Base-by-base conservation (phyloP, 2,113 vertebrate species). In the Sclerurus mexicanus region DNA sequence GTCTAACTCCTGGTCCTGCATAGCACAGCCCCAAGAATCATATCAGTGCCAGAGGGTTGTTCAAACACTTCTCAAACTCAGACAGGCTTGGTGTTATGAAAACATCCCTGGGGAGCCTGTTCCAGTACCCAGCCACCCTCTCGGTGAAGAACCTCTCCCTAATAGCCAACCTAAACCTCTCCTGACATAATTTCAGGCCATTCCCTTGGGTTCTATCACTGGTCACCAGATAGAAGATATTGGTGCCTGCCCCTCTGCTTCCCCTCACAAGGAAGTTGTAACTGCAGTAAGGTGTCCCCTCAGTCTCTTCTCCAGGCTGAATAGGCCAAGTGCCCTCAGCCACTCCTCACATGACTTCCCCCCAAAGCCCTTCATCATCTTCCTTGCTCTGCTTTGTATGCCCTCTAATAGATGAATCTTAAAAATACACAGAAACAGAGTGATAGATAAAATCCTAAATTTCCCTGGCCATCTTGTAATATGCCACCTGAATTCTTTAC, bases 341-440 rank as follows among this genome's bases (percentile, higher is more conserved):
- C 30, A 33, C 10, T 66, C n/a, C 24, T n/a, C 9, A 16, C 0
- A 24, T 0, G 1, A 2, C 30, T 58, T 58, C 10, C 1, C 12
- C 37, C 25, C 20, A 62, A 24, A 37, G 37, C 5, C 24, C 20
- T 52, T 42, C 20, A 15, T 4, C 4, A 23, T 56, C 28, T 2
- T 47, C 0, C 0, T 22, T 33, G n/a, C 8, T 12, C 58, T 33
- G 22, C 14, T n/a, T 66, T 40, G 30, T 9, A 24, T 24, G 9
- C 7, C 33, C 39, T 63, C 11, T 39, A n/a, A 28, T 6, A 24
- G 6, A 4, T 64, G 24, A 62, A 27, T 18, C 18, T 39, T 85
- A 17, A n/a, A 53, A 33, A 12, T 58, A 1, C 40, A 14, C 4
- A n/a, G 52, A 72, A 67, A 7, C 28, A 59, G 22, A 85, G 4